Conservation (phyloP, 2,113 vertebrate species). For the Antidorcas marsupialis region DNA sequence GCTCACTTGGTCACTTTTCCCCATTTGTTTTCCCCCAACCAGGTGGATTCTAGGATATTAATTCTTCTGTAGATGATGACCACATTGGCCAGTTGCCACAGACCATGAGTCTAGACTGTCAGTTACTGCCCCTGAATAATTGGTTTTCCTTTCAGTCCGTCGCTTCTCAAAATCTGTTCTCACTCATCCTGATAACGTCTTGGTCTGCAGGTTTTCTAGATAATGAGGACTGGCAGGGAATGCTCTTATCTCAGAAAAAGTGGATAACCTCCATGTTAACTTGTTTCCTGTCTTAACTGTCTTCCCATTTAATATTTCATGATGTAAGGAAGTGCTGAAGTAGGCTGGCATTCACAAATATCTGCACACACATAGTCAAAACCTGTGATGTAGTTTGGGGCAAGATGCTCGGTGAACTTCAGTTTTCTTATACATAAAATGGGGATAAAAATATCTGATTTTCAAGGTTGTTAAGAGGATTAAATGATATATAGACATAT, state of each 20-base stretch:
- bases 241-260: not conserved
- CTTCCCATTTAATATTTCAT: not conserved
- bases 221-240: not conserved
- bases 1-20: not conserved
- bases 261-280: not conserved
- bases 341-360: not conserved
- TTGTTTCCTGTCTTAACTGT: not conserved
- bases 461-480: not conserved
- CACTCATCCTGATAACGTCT: not conserved
- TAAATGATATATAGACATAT: not conserved
- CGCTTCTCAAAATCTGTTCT: not conserved
- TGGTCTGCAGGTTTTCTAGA: not conserved
- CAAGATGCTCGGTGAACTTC: not conserved
- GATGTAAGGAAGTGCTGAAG: not conserved
- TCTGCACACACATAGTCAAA: not conserved
- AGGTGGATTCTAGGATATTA: not conserved
- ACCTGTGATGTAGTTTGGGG: not conserved
- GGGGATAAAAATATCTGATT: not conserved
- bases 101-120: not conserved
- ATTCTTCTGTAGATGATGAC: not conserved
- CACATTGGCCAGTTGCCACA: not conserved
- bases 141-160: not conserved
- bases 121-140: not conserved
- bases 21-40: not conserved
- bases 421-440: not conserved